Evolutionary conservation across 2,113 vertebrate genomes (phyloP).

Genomic region (Clarias macrocephalus): DNA sequence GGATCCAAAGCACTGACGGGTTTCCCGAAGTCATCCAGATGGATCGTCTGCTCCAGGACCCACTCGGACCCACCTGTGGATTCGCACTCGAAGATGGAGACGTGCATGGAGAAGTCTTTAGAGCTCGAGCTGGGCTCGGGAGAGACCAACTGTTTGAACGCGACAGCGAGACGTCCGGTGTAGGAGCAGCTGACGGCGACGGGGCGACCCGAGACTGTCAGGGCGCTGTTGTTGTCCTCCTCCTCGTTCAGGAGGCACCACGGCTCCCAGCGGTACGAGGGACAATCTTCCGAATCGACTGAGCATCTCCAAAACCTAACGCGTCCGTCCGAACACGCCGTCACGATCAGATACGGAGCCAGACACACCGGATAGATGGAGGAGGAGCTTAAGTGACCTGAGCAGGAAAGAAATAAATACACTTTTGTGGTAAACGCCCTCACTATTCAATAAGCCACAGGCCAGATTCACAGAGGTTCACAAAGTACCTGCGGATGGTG

Average conservation of each 20-base stretch:
- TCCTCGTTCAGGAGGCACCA: conserved; percentile 96
- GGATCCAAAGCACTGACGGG: conserved; percentile 87
- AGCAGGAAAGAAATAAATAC: conserved; percentile 27
- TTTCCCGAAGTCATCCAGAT: conserved; percentile 89
- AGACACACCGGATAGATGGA: conserved; percentile 98
- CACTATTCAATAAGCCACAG: too few relatives aligned
- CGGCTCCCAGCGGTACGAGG: conserved; percentile 84
- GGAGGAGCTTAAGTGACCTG: conserved; percentile 96
- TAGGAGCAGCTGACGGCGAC: conserved; percentile 98
- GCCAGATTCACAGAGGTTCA: neutral
- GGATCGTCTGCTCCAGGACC: conserved; percentile 95
- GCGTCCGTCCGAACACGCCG: conserved; percentile 91
- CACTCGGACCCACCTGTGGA: conserved; percentile 97
- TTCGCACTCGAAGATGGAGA: conserved; percentile 98
- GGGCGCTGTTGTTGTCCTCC: conserved; percentile 89
- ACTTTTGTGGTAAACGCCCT: too few relatives aligned
- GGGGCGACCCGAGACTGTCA: conserved; percentile 85
- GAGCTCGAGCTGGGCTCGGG: conserved; percentile 72
- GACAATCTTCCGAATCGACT: conserved; percentile 71
- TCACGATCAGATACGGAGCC: conserved; percentile 96
- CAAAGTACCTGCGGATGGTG: conserved; percentile 89
- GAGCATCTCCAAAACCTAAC: conserved; percentile 94
- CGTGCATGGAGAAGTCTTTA: conserved; percentile 96
- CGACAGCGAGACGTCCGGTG: conserved; percentile 90
- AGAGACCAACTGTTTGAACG: conserved; percentile 86